A percentile compares a stretch with the other conserved stretches of the same genome.
phyloP scores from a whole-genome alignment of 2,888 invertebrate species.

The Drosophila fulvimacula region DNA sequence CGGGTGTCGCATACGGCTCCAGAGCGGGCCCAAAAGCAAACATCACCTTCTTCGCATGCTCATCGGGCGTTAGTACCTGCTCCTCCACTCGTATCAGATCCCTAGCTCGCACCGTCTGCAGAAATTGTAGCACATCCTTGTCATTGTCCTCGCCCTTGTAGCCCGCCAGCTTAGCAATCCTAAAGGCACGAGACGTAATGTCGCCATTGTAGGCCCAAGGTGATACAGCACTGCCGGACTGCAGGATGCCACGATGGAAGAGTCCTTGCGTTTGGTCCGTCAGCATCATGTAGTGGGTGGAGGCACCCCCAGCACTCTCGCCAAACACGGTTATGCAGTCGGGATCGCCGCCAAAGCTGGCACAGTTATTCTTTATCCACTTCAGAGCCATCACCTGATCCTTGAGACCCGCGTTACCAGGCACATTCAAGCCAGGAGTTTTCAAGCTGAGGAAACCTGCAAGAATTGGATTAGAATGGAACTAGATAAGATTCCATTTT shows the following conservation, averaged over 20 bases:
- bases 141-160: slow-evolving; percentile 84
- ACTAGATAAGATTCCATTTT: no score
- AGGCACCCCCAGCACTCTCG: slow-evolving; percentile 86
- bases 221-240: slow-evolving; percentile 80
- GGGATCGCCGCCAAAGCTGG: slow-evolving; percentile 86
- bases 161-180: slow-evolving; percentile 81
- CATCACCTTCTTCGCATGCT: slow-evolving; percentile 67
- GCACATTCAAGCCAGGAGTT: slow-evolving; percentile 84
- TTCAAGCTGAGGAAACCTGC: slow-evolving; percentile 85
- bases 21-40: slow-evolving; percentile 82
- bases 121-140: slow-evolving; percentile 81
- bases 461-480: neutral
- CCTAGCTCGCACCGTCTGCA: slow-evolving; percentile 77
- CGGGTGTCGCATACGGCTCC: slow-evolving; percentile 81
- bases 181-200: slow-evolving; percentile 67
- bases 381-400: slow-evolving; percentile 86
- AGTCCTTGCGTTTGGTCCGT: slow-evolving; percentile 85
- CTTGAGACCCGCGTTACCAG: slow-evolving; percentile 86
- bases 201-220: slow-evolving; percentile 76
- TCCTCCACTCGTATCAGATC: slow-evolving; percentile 80
- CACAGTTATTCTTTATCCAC: slow-evolving; percentile 86
- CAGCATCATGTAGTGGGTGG: slow-evolving; percentile 85
- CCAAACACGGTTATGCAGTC: slow-evolving; percentile 86
- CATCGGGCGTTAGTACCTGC: slow-evolving; percentile 74
- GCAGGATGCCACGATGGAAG: slow-evolving; percentile 83